Conservation (phyloP, 2,888 invertebrate species). For the Seira ritae region DNA sequence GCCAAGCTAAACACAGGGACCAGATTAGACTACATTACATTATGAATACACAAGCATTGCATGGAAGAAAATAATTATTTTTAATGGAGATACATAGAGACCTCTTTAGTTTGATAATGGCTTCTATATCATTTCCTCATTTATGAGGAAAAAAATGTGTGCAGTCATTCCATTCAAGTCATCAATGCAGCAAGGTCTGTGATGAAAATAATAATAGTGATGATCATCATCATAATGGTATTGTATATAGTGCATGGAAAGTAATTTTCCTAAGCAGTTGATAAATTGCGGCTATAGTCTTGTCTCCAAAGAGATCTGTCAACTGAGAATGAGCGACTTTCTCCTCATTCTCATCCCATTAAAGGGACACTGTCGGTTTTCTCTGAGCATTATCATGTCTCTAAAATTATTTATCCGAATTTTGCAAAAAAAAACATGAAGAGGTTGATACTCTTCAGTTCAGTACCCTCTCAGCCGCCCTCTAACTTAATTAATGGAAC, state of each 20-base stretch:
- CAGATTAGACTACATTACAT: too few species aligned
- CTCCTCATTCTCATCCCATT: too few species aligned
- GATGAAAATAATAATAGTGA: neutral
- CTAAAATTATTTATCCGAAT: too few species aligned
- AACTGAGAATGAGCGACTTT: too few species aligned
- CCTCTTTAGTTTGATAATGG: neutral
- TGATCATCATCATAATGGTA: slow-evolving; percentile 3
- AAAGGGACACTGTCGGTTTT: too few species aligned
- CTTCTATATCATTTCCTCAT: neutral
- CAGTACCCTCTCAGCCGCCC: too few species aligned
- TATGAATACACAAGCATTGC: too few species aligned
- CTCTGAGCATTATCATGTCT: too few species aligned
- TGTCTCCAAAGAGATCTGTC: neutral
- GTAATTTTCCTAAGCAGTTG: slow-evolving; percentile 3
- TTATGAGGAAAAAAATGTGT: too few species aligned
- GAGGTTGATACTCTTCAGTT: too few species aligned
- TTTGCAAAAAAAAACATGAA: too few species aligned
- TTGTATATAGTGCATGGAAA: neutral
- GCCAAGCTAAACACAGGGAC: neutral
- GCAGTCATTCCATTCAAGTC: too few species aligned
- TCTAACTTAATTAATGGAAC: slow-evolving; percentile 14
- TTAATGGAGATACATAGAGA: neutral
- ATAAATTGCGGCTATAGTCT: slow-evolving; percentile 3
- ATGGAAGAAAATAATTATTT: slow-evolving; percentile 9
- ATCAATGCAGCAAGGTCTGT: neutral